phyloP scores from a whole-genome alignment of 2,113 vertebrate species.

The Ornithorhynchus anatinus region DNA sequence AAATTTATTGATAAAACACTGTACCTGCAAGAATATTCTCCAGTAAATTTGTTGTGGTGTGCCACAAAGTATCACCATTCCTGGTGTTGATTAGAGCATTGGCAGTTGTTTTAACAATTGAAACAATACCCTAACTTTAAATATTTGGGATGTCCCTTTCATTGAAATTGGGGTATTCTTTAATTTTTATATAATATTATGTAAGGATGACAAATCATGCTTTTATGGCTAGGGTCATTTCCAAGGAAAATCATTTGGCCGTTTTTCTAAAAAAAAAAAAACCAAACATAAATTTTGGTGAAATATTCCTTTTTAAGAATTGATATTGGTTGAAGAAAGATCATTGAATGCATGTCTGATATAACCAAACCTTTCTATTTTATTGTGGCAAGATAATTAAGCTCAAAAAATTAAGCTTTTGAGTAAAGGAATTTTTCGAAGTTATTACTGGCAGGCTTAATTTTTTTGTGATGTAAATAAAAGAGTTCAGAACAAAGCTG shows the following conservation, averaged over 20 bases:
- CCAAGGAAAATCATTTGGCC: slow-evolving; percentile 60
- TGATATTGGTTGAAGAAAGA: background rate
- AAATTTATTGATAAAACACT: too few species aligned
- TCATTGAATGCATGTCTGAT: background rate
- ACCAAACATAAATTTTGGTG: fast-evolving
- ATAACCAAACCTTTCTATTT: background rate
- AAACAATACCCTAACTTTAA: background rate
- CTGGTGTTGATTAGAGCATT: too few species aligned
- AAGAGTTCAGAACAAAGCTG: slow-evolving; percentile 38
- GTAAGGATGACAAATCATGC: background rate
- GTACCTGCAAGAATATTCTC: too few species aligned
- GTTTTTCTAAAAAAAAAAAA: background rate
- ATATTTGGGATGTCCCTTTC: slow-evolving; percentile 19
- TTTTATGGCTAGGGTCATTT: slow-evolving; percentile 25
- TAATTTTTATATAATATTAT: background rate
- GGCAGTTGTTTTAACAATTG: too few species aligned
- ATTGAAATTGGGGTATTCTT: slow-evolving; percentile 28
- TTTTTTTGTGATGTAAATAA: background rate
- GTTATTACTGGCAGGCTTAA: background rate
- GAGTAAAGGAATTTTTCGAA: background rate
- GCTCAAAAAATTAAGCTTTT: background rate
- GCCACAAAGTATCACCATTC: too few species aligned
- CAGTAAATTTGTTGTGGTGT: too few species aligned
- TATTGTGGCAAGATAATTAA: background rate
- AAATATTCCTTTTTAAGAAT: background rate